Evolutionary conservation across 2,113 vertebrate species (phyloP), one percentile per base, ranked within the genome.

Genomic region (Eulemur rufifrons): DNA sequence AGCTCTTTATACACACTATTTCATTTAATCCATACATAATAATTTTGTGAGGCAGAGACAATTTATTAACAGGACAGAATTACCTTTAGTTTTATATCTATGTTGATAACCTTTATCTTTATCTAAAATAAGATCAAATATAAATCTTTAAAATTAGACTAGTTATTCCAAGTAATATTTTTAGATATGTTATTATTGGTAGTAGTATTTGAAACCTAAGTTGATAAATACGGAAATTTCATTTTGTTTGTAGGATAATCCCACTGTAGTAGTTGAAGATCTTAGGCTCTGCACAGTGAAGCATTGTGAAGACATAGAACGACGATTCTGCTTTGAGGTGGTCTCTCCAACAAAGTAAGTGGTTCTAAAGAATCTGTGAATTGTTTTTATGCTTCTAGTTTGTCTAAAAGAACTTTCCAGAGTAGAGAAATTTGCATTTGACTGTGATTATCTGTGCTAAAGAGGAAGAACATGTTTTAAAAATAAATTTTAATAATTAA

Each of bases 311-410:
- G 99, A 99, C 96, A 98, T 99, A 54, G 99, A 99, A 95, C 98
- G 99, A 1, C 99, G 99, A 23, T 99, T 99, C 98, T 99, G 99
- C 97, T 99, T 99, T 71, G 99, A 99, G 96, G 99, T 99, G 56
- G 99, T 99, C 94, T 99, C 99, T 20, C 99, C 99, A 45, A 99
- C 99, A 88, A 99, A 99, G 99, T 99, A 96, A 99, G 98, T 98
- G 68, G n/a, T 3, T 45, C 52, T 89, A 3, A 32, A 88, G 39
- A 47, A 27, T 80, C 27, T 94, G 74, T 78, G 39, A 89, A 42
- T 52, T 92, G 71, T 39, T 91, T 84, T 85, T 90, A 4, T 80
- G 63, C 86, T 92, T 94, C 50, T 47, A 34, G 69, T 89, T 96
- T 88, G 32, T 87, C 74, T 74, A 84, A 68, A 91, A 92, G 45